Conservation (phyloP, 2,888 invertebrate species). For the Spilosoma lubricipeda region DNA sequence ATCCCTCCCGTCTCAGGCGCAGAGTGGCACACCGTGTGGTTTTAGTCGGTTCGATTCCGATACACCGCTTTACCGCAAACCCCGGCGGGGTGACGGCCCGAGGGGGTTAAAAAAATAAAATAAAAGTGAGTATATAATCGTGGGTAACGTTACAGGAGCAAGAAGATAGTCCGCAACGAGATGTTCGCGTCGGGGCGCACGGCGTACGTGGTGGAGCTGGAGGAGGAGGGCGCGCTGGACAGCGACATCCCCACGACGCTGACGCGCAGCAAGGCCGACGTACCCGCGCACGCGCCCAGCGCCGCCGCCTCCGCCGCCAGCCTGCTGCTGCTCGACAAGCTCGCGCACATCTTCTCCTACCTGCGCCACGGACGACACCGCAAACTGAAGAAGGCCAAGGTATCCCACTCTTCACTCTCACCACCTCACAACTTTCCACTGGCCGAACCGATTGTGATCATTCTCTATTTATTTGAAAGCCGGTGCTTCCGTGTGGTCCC, state of each 20-base stretch:
- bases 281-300: conserved; percentile 89
- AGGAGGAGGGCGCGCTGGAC: conserved; percentile 89
- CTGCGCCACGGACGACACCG: conserved; percentile 93
- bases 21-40: too few relatives aligned
- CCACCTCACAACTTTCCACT: too few relatives aligned
- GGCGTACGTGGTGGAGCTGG: conserved; percentile 99
- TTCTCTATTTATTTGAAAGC: too few relatives aligned
- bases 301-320: conserved; percentile 87
- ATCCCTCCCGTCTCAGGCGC: too few relatives aligned
- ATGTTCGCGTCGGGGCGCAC: conserved; percentile 97
- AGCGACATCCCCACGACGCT: conserved; percentile 98
- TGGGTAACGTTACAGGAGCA: conserved; percentile 81
- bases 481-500: too few relatives aligned
- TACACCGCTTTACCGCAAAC: too few relatives aligned
- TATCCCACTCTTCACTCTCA: conserved; percentile 37
- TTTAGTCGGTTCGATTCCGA: too few relatives aligned
- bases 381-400: conserved; percentile 91
- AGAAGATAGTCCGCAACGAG: conserved; percentile 93
- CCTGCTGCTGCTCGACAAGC: conserved; percentile 97
- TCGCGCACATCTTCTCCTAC: conserved; percentile 98
- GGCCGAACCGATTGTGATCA: too few relatives aligned
- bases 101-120: too few relatives aligned
- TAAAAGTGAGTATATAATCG: too few relatives aligned
- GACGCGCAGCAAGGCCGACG: conserved; percentile 96
- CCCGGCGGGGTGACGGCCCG: too few relatives aligned